Evolutionary conservation across 2,797 vertebrate genomes (phyloP).

Genomic region (Spinibarbus caldwelli): DNA sequence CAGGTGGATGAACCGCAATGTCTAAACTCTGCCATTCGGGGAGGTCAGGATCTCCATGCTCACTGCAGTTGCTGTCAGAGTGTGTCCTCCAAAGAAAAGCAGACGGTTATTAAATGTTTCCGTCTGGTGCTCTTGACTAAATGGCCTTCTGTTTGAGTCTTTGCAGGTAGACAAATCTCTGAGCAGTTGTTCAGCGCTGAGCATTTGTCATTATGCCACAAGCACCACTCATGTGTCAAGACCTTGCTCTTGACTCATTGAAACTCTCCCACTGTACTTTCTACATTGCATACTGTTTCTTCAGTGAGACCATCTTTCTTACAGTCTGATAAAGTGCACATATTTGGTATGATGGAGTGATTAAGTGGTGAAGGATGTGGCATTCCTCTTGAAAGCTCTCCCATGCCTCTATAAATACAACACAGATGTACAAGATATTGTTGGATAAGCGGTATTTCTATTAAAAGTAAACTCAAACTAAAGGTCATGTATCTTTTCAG

Average conservation of each 20-base stretch:
- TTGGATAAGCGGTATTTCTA: conserved; percentile 33
- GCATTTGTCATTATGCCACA: not conserved
- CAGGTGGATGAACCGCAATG: not conserved
- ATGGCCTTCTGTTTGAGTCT: not conserved
- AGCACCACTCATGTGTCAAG: not conserved
- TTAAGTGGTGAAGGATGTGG: not conserved
- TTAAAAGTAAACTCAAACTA: conserved; percentile 1
- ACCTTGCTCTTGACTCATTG: not conserved
- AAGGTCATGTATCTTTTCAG: conserved; percentile 10
- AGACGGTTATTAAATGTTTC: conserved; percentile 33
- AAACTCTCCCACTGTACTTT: conserved; percentile 6
- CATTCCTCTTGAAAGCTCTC: conserved; percentile 45
- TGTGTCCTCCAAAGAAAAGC: not conserved
- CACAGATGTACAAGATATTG: conserved; percentile 67
- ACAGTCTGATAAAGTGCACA: not conserved
- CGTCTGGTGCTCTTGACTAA: not conserved
- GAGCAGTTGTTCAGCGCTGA: not conserved
- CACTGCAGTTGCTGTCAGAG: not conserved
- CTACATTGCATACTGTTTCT: not conserved
- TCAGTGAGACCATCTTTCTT: not conserved
- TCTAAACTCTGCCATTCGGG: not conserved
- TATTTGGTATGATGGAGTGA: conserved; percentile 17
- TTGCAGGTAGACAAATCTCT: conserved; percentile 20
- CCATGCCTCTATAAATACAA: conserved; percentile 68
- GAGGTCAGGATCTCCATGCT: not conserved